Percentiles rank a stretch among this genome's conserved stretches.
Evolutionary conservation across 2,113 vertebrate genomes (phyloP).

Genomic region (Antigone vipio): DNA sequence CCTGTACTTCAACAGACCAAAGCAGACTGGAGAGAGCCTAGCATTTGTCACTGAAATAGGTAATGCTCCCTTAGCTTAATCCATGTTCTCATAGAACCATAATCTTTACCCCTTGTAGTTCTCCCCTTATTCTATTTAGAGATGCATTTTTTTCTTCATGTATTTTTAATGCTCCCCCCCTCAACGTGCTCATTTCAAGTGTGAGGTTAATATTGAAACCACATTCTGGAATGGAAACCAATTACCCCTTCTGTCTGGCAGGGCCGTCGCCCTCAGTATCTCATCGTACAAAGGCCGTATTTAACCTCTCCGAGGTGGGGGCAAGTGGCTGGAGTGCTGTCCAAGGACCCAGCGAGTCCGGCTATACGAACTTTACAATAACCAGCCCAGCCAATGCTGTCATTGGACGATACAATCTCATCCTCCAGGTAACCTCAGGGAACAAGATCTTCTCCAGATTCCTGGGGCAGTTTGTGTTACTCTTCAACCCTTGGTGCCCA

Average conservation of each 20-base stretch:
- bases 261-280: slow-evolving; percentile 76
- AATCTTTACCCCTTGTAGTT: neutral
- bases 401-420: slow-evolving; percentile 83
- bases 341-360: neutral
- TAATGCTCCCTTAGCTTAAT: neutral
- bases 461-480: slow-evolving; percentile 81
- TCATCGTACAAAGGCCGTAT: slow-evolving; percentile 71
- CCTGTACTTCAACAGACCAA: slow-evolving; percentile 61
- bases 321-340: slow-evolving; percentile 57
- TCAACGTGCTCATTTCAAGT: neutral
- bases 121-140: neutral
- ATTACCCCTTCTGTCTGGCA: slow-evolving; percentile 3
- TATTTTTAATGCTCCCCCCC: neutral
- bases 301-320: slow-evolving; percentile 16
- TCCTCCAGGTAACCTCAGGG: slow-evolving; percentile 63
- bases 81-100: neutral
- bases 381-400: slow-evolving; percentile 77
- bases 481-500: slow-evolving; percentile 94
- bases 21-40: slow-evolving; percentile 55
- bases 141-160: fast-evolving
- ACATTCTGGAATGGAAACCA: neutral
- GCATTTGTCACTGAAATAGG: slow-evolving; percentile 75
- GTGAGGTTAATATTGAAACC: neutral
- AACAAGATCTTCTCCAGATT: slow-evolving; percentile 50
- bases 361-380: slow-evolving; percentile 36